Evolutionary conservation across 2,113 vertebrate genomes (phyloP).

Genomic region (Microtus montanus): DNA sequence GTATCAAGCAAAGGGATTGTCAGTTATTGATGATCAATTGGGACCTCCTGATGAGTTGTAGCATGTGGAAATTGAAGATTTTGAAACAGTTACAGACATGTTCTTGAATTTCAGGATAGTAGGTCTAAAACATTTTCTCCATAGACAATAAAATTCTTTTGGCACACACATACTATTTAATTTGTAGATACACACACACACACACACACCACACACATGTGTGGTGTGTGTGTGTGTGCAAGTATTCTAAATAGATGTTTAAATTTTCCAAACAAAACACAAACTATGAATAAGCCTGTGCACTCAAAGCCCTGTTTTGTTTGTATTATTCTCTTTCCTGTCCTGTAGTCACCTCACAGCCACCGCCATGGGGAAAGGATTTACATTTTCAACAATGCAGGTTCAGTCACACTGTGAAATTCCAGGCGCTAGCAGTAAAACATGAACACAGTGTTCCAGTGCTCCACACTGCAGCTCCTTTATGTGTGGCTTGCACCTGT

Average conservation of each 20-base stretch:
- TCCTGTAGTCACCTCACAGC: background rate
- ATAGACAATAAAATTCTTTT: background rate
- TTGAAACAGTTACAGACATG: background rate
- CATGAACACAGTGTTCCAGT: background rate
- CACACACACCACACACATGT: background rate
- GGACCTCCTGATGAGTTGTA: background rate
- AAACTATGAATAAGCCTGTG: background rate
- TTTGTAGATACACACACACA: background rate
- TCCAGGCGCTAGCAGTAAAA: constrained; percentile 34
- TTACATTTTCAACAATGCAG: constrained; percentile 7
- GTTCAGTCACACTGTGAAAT: constrained; percentile 2
- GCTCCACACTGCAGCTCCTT: constrained; percentile 22
- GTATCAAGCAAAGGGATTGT: background rate
- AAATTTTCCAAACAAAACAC: background rate
- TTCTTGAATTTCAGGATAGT: background rate
- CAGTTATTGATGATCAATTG: background rate
- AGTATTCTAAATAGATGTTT: background rate
- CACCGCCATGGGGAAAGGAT: background rate
- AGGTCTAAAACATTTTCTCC: background rate
- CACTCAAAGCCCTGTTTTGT: background rate
- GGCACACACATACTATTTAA: background rate
- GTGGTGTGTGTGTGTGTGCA: background rate
- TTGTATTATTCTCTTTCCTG: background rate
- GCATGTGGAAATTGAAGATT: background rate
- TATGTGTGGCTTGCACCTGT: constrained; percentile 39